Percentiles rank a stretch among this genome's conserved stretches.
phyloP scores from a whole-genome alignment of 1,140 invertebrate genomes.

The Bathynomus jamesi region DNA sequence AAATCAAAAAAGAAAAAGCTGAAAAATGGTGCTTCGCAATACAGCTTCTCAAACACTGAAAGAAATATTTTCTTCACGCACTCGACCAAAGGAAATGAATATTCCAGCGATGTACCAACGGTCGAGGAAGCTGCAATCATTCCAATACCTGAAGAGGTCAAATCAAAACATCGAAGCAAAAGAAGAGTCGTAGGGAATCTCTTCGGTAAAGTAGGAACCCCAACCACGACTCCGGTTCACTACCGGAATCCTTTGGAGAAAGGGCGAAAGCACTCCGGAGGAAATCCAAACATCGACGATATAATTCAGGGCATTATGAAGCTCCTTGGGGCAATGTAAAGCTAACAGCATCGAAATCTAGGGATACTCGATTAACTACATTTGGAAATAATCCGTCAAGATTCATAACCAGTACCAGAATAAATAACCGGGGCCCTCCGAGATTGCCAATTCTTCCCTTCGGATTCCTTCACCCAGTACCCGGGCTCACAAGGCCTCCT shows the following conservation, averaged over 20 bases:
- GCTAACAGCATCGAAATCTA: constrained; percentile 1
- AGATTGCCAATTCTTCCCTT: constrained; percentile 11
- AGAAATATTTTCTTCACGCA: too few species aligned
- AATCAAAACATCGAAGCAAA: background rate
- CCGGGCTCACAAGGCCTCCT: constrained; percentile 1
- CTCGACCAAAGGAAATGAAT: too few species aligned
- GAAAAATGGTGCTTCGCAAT: too few species aligned
- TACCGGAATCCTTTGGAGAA: background rate
- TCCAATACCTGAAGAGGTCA: too few species aligned
- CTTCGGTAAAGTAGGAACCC: background rate
- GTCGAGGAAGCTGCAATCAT: too few species aligned
- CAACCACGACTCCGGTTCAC: background rate
- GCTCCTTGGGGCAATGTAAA: constrained; percentile 20
- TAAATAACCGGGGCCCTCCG: constrained; percentile 17
- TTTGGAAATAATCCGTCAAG: background rate
- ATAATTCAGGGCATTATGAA: constrained; percentile 22
- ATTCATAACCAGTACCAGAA: constrained; percentile 9
- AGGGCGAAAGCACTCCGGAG: background rate
- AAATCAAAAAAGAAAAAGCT: too few species aligned
- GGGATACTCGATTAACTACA: constrained; percentile 8
- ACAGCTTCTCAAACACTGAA: too few species aligned
- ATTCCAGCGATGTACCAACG: too few species aligned
- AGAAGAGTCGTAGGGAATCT: background rate
- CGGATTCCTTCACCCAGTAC: constrained; percentile 2
- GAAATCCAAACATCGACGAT: constrained; percentile 16